Percentiles rank a stretch among this genome's conserved stretches.
Conservation (phyloP, 2,888 invertebrate species). For the Celastrina argiolus region DNA sequence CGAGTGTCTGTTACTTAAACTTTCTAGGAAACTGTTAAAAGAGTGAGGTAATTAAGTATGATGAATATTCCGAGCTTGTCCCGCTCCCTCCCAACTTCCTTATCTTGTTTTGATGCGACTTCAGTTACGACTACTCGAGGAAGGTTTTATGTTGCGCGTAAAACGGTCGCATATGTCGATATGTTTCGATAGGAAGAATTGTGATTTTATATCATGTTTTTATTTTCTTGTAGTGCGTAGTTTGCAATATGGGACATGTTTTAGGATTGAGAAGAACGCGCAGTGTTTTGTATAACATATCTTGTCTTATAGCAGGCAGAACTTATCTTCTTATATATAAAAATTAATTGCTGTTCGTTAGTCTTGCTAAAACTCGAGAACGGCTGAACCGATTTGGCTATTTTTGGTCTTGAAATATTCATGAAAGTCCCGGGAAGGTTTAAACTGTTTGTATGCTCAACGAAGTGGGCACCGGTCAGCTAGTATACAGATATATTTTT, state of each 20-base stretch:
- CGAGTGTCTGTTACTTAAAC: conserved; percentile 59
- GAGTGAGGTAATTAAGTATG: conserved; percentile 72
- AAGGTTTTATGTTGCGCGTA: conserved; percentile 13
- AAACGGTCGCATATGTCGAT: conserved; percentile 8
- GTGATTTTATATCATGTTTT: background rate
- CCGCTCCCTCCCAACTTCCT: conserved; percentile 47
- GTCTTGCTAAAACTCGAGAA: no score
- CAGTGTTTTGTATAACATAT: background rate
- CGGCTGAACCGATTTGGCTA: no score
- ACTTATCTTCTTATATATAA: no score
- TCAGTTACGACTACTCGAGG: conserved; percentile 8
- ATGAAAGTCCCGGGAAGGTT: no score
- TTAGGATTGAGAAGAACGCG: background rate
- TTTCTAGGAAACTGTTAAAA: conserved; percentile 64
- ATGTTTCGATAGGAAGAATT: conserved; percentile 1
- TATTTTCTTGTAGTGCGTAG: background rate
- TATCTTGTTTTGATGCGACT: conserved; percentile 24
- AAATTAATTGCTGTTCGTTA: no score
- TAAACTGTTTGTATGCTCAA: no score
- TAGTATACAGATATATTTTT: no score
- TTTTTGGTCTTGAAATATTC: no score
- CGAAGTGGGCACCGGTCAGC: no score
- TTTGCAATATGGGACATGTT: background rate
- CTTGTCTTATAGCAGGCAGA: background rate
- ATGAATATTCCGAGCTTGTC: conserved; percentile 72